Conservation (phyloP, 2,113 vertebrate genomes). For the Ibidorhyncha struthersii region DNA sequence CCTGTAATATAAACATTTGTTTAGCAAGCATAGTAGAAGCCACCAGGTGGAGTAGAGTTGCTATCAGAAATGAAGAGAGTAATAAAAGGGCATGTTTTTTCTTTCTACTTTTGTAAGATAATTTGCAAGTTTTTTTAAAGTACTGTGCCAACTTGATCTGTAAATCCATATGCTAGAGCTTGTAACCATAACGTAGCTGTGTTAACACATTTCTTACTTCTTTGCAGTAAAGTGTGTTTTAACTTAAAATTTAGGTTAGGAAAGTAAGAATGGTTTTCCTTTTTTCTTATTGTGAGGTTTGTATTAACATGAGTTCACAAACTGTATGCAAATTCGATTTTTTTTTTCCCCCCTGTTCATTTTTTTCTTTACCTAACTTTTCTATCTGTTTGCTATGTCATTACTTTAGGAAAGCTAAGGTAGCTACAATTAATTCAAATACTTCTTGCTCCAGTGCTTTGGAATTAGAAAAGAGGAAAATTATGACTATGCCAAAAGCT, state of each 20-base stretch:
- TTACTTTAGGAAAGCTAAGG: neutral
- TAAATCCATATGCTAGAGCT: neutral
- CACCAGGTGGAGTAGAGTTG: slow-evolving; percentile 26
- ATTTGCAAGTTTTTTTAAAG: neutral
- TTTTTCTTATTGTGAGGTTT: neutral
- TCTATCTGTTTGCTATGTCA: neutral
- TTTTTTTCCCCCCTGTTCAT: too few relatives aligned
- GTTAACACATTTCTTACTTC: neutral
- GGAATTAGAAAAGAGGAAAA: neutral
- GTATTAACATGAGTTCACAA: neutral
- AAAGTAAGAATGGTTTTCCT: neutral
- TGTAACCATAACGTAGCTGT: neutral
- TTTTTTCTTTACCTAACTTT: neutral
- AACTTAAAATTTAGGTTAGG: neutral
- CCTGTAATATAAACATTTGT: neutral
- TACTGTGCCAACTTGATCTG: neutral
- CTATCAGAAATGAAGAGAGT: neutral
- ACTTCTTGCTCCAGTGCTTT: neutral
- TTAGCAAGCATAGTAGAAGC: neutral
- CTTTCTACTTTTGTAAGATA: neutral
- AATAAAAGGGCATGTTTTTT: neutral
- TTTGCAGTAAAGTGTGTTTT: neutral
- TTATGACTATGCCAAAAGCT: neutral
- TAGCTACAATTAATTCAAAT: neutral
- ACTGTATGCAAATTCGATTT: neutral